These are phyloP conservation scores for Acrossocheilus fasciatus DNA, from an alignment of 2,797 vertebrate species.

Conservation along the genomic window DNA sequence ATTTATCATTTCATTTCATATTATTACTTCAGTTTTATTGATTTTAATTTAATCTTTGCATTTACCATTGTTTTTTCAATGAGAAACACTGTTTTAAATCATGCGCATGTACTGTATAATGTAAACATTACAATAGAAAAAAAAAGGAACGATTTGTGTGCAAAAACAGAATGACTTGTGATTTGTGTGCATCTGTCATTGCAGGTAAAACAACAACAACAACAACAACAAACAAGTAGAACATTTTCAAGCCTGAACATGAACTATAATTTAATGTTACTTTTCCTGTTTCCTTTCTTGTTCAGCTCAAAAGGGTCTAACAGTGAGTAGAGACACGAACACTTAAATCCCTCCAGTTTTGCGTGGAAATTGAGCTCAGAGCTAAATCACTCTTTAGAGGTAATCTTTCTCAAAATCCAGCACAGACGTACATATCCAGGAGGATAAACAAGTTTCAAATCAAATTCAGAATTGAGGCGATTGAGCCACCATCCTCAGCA, in stretches of 20 bases:
- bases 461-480: constrained; percentile 64
- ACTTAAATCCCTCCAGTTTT: constrained; percentile 30
- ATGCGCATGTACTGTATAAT: background rate
- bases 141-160: no score
- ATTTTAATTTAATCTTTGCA: no score
- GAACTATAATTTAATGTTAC: background rate
- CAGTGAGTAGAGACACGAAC: constrained; percentile 17
- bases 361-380: constrained; percentile 52
- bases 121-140: no score
- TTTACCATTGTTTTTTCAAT: background rate
- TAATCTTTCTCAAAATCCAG: constrained; percentile 75
- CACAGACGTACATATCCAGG: constrained; percentile 67
- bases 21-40: no score
- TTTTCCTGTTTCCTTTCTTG: background rate
- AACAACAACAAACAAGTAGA: background rate
- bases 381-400: constrained; percentile 74
- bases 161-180: background rate
- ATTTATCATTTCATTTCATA: no score
- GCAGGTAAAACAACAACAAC: no score
- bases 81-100: background rate
- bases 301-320: constrained; percentile 17
- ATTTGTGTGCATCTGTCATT: no score
- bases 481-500: constrained; percentile 14
- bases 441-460: constrained; percentile 70
- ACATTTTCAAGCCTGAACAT: background rate